Evolutionary conservation across 2,888 invertebrate species (phyloP).

Genomic region (Meganola albula): DNA sequence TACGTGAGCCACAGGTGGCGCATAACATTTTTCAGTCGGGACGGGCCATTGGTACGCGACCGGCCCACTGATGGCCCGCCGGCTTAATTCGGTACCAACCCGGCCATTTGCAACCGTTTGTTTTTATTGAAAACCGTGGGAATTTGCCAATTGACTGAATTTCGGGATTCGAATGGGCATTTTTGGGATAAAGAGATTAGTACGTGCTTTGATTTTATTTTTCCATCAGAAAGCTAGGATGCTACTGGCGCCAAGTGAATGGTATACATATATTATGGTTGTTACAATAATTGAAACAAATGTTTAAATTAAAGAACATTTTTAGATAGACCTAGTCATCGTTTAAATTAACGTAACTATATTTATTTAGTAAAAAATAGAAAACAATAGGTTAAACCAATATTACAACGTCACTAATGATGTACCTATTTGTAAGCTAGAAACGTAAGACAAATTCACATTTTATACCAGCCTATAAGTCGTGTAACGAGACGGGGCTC

Average conservation of each 20-base stretch:
- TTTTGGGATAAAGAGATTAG: constrained; percentile 13
- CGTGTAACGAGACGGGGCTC: constrained; percentile 52
- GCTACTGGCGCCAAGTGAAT: no score
- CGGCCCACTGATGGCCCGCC: constrained; percentile 36
- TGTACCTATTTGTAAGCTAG: no score
- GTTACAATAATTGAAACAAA: no score
- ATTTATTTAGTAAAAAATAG: no score
- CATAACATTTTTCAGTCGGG: constrained; percentile 73
- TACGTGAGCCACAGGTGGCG: constrained; percentile 73
- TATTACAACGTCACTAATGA: no score
- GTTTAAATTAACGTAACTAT: no score
- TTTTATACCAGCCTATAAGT: constrained; percentile 35
- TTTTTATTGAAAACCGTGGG: constrained; percentile 66
- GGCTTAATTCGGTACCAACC: constrained; percentile 62
- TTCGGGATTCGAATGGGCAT: constrained; percentile 32
- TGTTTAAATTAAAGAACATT: no score
- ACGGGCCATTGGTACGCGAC: constrained; percentile 43
- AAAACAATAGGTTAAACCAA: no score
- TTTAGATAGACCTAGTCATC: no score
- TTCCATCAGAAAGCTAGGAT: constrained; percentile 6
- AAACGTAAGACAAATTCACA: constrained; percentile 27
- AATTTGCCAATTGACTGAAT: constrained; percentile 31
- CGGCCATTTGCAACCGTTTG: constrained; percentile 56
- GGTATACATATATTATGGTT: no score
- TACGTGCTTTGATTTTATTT: constrained; percentile 14